Evolutionary conservation across 2,888 invertebrate species (phyloP), one percentile per base, ranked within the genome.

Genomic region (Lissonota sp.): DNA sequence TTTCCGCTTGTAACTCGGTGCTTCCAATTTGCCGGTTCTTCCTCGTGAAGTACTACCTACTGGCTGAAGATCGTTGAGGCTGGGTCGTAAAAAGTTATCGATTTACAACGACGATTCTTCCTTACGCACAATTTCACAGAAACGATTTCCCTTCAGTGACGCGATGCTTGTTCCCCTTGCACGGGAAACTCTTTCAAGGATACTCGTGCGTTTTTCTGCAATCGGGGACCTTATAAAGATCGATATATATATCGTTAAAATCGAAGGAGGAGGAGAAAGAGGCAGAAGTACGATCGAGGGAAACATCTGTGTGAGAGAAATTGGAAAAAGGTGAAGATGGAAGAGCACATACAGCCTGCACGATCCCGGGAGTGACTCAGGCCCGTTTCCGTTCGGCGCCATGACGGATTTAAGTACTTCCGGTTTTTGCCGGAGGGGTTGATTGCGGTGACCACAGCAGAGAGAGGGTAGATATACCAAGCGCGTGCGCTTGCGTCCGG

Each of bases 391-490:
- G 90, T 88, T 89, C 84, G 90, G 86, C 90, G 90, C 90, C 90
- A 90, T 90, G 90, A 90, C 90, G 88, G 90, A 90, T 90, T 90
- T 89, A 90, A 90, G 89, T 89, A 90, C 90, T 89, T 90, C 90
- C 90, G 90, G 87, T 83, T 80, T 40, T 71, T 71, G 4, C n/a
- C 14, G 53, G 72, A 70, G 77, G 79, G 72, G 55, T 58, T 49
- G 67, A 40, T 42, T 49, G 60, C 57, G 40, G 75, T 58, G 66
- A 55, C 55, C 42, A 44, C 7, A 42, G 64, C 8, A 39, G 37
- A 44, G 37, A 44, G 60, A 78, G 73, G 85, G 84, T 86, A n/a
- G n/a, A n/a, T n/a, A n/a, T 26, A 26, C 26, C n/a, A n/a, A 85
- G 90, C 89, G 90, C 90, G 88, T 90, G 89, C 89, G 88, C 88